phyloP scores from a whole-genome alignment of 2,888 invertebrate species.

The Galerucella pusilla region DNA sequence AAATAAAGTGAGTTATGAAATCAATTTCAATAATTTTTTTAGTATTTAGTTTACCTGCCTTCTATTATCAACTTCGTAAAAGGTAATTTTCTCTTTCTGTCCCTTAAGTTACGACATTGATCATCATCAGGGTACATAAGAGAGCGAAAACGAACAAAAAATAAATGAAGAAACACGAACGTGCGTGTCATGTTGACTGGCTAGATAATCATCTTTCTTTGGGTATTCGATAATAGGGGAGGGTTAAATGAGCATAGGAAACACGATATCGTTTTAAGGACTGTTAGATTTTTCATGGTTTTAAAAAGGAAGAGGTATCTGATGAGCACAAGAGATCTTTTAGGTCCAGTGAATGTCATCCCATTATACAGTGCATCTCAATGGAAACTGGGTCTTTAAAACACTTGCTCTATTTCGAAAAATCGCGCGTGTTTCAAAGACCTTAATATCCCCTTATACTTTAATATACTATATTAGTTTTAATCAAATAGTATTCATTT shows the following conservation, averaged over 20 bases:
- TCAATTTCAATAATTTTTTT: neutral
- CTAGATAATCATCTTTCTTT: constrained; percentile 24
- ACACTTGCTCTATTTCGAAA: too few relatives aligned
- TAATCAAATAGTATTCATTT: too few relatives aligned
- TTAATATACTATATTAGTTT: too few relatives aligned
- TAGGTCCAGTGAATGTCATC: too few relatives aligned
- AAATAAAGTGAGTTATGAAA: neutral
- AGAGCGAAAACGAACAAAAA: constrained; percentile 4
- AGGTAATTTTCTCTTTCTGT: neutral
- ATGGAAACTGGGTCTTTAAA: too few relatives aligned
- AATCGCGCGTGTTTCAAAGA: too few relatives aligned
- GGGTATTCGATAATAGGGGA: constrained; percentile 17
- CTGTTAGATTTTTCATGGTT: constrained; percentile 15
- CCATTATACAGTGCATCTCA: too few relatives aligned
- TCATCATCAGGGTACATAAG: neutral
- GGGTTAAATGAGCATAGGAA: constrained; percentile 17
- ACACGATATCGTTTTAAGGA: constrained; percentile 23
- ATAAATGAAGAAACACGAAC: constrained; percentile 27
- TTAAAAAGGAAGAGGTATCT: neutral
- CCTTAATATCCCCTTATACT: too few relatives aligned
- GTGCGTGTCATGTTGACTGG: constrained; percentile 24
- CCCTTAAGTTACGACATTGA: neutral
- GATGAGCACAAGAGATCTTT: neutral
- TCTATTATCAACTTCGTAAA: neutral
- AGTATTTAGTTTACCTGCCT: neutral